phyloP scores from a whole-genome alignment of 92 coral and sea anemone species.

The Montipora capitata region DNA sequence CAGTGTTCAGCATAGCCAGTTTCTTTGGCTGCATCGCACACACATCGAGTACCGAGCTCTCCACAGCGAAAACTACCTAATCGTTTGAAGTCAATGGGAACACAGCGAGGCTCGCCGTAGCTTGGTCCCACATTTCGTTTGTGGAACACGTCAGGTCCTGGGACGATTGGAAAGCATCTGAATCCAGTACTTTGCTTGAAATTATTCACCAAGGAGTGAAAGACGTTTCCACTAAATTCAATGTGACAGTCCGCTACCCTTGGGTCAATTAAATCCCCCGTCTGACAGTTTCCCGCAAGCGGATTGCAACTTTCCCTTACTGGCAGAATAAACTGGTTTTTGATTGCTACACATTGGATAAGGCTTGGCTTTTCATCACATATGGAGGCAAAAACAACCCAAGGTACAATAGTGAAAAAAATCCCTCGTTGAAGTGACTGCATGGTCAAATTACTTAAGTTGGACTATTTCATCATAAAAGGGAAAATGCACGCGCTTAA shows the following conservation, averaged over 20 bases:
- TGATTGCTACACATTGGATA: slow-evolving; percentile 90
- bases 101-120: slow-evolving; percentile 89
- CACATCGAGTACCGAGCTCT: slow-evolving; percentile 94
- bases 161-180: slow-evolving; percentile 84
- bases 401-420: slow-evolving; percentile 11
- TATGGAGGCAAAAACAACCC: slow-evolving; percentile 49
- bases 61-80: slow-evolving; percentile 86
- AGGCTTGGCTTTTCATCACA: slow-evolving; percentile 84
- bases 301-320: slow-evolving; percentile 87
- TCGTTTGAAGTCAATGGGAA: slow-evolving; percentile 45
- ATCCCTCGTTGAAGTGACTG: not conserved
- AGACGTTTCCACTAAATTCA: slow-evolving; percentile 69
- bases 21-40: slow-evolving; percentile 88
- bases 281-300: slow-evolving; percentile 75
- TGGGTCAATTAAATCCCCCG: slow-evolving; percentile 92
- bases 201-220: slow-evolving; percentile 64
- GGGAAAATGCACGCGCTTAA: slow-evolving; percentile 6
- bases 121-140: slow-evolving; percentile 85
- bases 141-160: slow-evolving; percentile 68
- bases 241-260: slow-evolving; percentile 86
- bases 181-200: slow-evolving; percentile 62
- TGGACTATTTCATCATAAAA: slow-evolving; percentile 26
- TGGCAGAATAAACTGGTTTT: slow-evolving; percentile 87
- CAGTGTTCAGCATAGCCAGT: slow-evolving; percentile 69
- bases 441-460: not conserved